phyloP scores from a whole-genome alignment of 2,888 invertebrate genomes.

The Hirtodrosophila histrioides region DNA sequence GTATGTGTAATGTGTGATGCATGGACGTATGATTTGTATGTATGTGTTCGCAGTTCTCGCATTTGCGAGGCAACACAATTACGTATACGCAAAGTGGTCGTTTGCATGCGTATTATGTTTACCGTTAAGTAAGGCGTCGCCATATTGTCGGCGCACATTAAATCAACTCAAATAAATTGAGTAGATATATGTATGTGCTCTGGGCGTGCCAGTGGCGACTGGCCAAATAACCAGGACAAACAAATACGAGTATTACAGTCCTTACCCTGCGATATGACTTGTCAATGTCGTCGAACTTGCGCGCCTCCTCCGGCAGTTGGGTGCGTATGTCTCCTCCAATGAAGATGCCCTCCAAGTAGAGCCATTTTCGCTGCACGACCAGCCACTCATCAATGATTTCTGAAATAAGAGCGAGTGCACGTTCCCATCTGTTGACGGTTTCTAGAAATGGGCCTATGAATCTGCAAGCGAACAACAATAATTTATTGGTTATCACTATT shows the following conservation, averaged over 20 bases:
- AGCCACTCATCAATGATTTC: conserved; percentile 96
- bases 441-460: conserved; percentile 95
- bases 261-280: conserved; percentile 89
- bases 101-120: conserved; percentile 81
- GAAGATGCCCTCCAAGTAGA: conserved; percentile 96
- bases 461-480: conserved; percentile 82
- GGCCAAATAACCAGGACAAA: conserved; percentile 45
- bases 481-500: not conserved
- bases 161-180: conserved; percentile 75
- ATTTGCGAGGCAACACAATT: conserved; percentile 61
- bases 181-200: conserved; percentile 44
- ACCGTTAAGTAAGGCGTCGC: conserved; percentile 80
- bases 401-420: conserved; percentile 90
- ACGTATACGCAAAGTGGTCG: conserved; percentile 74
- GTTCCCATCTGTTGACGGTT: conserved; percentile 94
- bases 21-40: conserved; percentile 8
- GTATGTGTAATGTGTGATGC: conserved; percentile 51
- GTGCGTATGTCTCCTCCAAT: conserved; percentile 94
- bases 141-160: conserved; percentile 78
- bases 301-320: conserved; percentile 95
- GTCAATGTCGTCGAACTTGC: conserved; percentile 95
- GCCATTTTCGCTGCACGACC: conserved; percentile 94
- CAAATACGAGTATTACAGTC: conserved; percentile 28
- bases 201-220: conserved; percentile 36
- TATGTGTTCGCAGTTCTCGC: conserved; percentile 13